These are phyloP conservation scores for Wiebesia pumilae DNA, from an alignment of 1,140 invertebrate genomes.

Conservation along the genomic window DNA sequence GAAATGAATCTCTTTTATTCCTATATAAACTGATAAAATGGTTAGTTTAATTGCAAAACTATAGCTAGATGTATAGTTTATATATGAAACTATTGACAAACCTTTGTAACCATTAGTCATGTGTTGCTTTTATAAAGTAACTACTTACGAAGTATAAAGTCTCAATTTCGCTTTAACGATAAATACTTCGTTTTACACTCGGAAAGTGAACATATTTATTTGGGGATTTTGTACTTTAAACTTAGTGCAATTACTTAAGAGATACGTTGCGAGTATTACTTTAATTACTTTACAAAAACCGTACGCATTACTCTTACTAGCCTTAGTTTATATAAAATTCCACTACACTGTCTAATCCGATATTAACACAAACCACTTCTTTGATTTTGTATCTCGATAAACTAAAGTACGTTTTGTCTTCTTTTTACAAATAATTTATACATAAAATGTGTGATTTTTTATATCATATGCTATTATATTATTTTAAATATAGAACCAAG, in stretches of 20 bases:
- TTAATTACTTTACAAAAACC: background rate
- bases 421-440: background rate
- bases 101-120: slow-evolving; percentile 33
- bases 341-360: background rate
- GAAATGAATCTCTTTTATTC: slow-evolving; percentile 28
- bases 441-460: too few species aligned
- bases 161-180: background rate
- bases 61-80: slow-evolving; percentile 5
- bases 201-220: background rate
- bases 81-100: slow-evolving; percentile 39
- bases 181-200: background rate
- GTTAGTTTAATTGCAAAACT: slow-evolving; percentile 17
- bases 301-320: slow-evolving; percentile 16
- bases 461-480: too few species aligned
- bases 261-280: background rate
- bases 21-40: background rate
- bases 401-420: too few species aligned
- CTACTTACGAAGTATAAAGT: slow-evolving; percentile 44
- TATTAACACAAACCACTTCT: background rate
- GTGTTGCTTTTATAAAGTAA: slow-evolving; percentile 54
- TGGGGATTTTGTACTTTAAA: slow-evolving; percentile 42
- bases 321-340: background rate
- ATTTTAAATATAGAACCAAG: background rate
- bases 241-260: slow-evolving; percentile 41
- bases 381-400: background rate